Base-by-base conservation (phyloP, 1,140 invertebrate genomes). In the Drosophila ohnishii region DNA sequence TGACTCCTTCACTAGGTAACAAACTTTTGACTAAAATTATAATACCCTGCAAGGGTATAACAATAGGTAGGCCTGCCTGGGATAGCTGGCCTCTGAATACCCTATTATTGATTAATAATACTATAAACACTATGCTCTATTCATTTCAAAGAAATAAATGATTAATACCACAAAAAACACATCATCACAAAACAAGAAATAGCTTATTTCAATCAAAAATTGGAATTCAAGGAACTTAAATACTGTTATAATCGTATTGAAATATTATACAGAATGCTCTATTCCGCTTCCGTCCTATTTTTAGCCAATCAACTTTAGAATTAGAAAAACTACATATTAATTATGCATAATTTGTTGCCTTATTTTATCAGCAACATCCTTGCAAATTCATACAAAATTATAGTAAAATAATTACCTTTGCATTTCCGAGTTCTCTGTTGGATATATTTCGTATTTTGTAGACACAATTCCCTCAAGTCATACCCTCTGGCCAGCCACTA, bases 391-490 rank as follows among this genome's bases (percentile, higher is more conserved):
- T 32, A 32, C 10, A 32, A 4, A n/a, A 47, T 28, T 16, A 51
- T 19, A 9, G 50, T 22, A 2, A 55, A n/a, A 9, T 14, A 35
- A 35, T 5, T 22, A 37, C n/a, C 7, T 44, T 13, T 8, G 28
- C 35, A 56, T 57, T 62, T 57, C 25, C 25, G 1, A 57, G 16
- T 11, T 62, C 2, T 16, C 8, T 42, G n/a, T 11, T 32, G 2
- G 5, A 16, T 11, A 50, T 16, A n/a, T 6, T 50, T 16, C 10
- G 8, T 50, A 30, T n/a, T 48, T 48, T n/a, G 8, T 28, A 60
- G 64, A 40, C 58, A 50, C 55, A 77, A 56, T 48, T 39, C 58
- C 19, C 42, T 74, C 45, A 56, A 75, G 62, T 58, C 65, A 67
- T 42, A 51, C 32, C 11, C 40, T 50, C 34, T n/a, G 28, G 28